These are phyloP conservation scores for Neotragus pygmaeus DNA, from an alignment of 2,113 vertebrate species.

Conservation along the genomic window DNA sequence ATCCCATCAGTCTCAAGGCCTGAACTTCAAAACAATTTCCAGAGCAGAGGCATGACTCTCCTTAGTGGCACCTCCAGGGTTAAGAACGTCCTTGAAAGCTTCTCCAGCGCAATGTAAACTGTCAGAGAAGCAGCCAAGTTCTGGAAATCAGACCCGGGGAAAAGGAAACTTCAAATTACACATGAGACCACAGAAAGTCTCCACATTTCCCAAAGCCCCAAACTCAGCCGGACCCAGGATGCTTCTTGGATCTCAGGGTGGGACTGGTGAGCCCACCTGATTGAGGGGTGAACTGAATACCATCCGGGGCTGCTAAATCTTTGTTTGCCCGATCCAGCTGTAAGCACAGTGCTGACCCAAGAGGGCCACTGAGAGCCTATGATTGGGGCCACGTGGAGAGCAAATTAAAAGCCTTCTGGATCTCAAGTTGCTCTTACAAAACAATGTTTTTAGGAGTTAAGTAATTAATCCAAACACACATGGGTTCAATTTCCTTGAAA, in stretches of 20 bases:
- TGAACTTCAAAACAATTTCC: accelerated
- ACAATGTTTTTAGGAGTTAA: slow-evolving; percentile 31
- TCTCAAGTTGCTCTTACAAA: slow-evolving; percentile 30
- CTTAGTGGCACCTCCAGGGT: not conserved
- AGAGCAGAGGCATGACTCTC: accelerated
- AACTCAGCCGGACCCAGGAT: not conserved
- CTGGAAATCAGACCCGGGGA: not conserved
- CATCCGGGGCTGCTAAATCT: accelerated
- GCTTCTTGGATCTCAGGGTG: not conserved
- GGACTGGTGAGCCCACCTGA: not conserved
- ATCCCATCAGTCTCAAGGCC: accelerated
- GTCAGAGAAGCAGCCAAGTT: not conserved
- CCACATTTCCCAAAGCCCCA: not conserved
- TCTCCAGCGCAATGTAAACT: not conserved
- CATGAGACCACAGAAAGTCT: accelerated
- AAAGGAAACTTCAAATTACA: not conserved
- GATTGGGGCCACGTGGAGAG: not conserved
- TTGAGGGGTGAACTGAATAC: not conserved
- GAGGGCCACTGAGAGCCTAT: not conserved
- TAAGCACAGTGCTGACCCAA: not conserved
- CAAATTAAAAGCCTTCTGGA: not conserved
- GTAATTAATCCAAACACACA: slow-evolving; percentile 47
- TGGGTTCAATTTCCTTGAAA: slow-evolving; percentile 61
- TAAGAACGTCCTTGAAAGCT: no score
- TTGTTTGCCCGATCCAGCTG: accelerated